Percentiles rank a stretch among this genome's conserved stretches.
phyloP scores from a whole-genome alignment of 1,140 invertebrate species.

The Drosophila paulistorum region DNA sequence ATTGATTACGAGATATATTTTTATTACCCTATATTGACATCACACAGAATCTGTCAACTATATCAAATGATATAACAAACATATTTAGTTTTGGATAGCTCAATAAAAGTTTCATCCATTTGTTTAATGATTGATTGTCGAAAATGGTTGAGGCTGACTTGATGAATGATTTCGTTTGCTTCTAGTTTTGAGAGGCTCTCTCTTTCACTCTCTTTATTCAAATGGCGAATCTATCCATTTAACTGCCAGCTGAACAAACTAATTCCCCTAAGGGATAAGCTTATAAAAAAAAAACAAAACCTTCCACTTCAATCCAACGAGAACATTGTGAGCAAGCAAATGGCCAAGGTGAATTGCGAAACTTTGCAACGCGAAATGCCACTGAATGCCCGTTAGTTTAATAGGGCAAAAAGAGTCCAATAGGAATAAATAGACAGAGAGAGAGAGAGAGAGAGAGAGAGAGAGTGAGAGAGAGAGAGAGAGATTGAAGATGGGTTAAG shows the following conservation, averaged over 20 bases:
- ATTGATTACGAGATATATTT: no score
- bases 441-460: neutral
- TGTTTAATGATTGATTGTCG: no score
- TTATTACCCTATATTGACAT: no score
- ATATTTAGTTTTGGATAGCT: no score
- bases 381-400: slow-evolving; percentile 68
- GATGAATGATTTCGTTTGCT: slow-evolving; percentile 28
- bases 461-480: no score
- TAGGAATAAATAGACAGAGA: slow-evolving; percentile 15
- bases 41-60: no score
- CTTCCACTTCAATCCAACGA: slow-evolving; percentile 40
- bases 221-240: neutral
- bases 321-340: slow-evolving; percentile 62
- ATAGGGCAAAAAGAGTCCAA: slow-evolving; percentile 22
- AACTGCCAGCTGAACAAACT: neutral
- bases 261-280: neutral
- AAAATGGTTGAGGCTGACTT: no score
- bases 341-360: slow-evolving; percentile 70
- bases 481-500: neutral
- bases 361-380: slow-evolving; percentile 51
- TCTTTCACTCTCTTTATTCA: no score
- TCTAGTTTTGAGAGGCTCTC: neutral
- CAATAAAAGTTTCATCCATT: no score
- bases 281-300: neutral
- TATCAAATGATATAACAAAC: no score